Percentiles rank a stretch among this genome's conserved stretches.
Conservation (phyloP, 2,113 vertebrate species). For the Penelope pileata region DNA sequence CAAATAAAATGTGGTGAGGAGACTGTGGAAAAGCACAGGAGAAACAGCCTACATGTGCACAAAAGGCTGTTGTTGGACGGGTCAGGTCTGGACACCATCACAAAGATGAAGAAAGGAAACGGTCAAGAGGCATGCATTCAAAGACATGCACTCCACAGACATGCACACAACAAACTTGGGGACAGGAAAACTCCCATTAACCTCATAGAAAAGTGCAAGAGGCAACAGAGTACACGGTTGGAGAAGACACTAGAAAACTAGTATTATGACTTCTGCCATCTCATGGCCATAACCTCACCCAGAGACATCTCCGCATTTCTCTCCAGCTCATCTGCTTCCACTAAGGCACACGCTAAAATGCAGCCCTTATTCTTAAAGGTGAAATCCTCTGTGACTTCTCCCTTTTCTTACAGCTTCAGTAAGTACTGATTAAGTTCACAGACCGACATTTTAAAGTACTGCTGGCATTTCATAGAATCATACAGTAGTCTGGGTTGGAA, state of each 20-base stretch:
- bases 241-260: background rate
- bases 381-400: background rate
- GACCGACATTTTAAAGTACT: background rate
- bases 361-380: background rate
- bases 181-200: background rate
- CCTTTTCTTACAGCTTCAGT: background rate
- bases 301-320: background rate
- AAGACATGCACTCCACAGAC: background rate
- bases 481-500: no score
- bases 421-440: background rate
- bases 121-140: background rate
- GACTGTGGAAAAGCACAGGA: background rate
- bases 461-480: background rate
- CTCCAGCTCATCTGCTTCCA: background rate
- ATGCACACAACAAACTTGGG: background rate
- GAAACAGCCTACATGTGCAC: background rate
- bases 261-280: background rate
- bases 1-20: background rate
- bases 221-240: background rate
- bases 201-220: background rate
- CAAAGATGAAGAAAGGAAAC: background rate
- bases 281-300: background rate
- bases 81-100: background rate
- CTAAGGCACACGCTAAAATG: background rate
- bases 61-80: background rate